Evolutionary conservation across 2,888 invertebrate genomes (phyloP), one percentile per base, ranked within the genome.

Genomic region (Drosophila barbarae): DNA sequence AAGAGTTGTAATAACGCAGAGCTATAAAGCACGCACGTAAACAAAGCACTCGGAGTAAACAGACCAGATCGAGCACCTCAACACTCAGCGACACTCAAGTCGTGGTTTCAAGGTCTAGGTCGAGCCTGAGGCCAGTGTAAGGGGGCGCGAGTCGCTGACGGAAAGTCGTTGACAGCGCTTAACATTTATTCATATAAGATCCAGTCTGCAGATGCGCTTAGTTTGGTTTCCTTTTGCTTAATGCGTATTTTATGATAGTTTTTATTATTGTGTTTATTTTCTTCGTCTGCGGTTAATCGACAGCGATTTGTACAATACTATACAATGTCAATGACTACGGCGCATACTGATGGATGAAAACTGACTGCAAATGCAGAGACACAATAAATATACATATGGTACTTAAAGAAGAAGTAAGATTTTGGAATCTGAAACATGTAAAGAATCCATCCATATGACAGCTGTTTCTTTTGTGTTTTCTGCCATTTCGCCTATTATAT

Each of bases 71-170:
- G 69, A 15, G 51, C 26, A 52, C 46, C 47, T 39, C 47, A 64
- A 58, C 56, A 49, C 44, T 56, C 52, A 63, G 41, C 49, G 26
- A 41, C 53, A 49, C 44, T 32, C n/a, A 26, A 35, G 26, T 39
- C 12, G 41, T 23, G 18, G 32, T 32, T 51, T 70, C 85, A 84
- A 84, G 83, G 83, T 85, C 83, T 84, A 85, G 85, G 84, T 83
- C 77, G 73, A 53, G 53, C 54, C 52, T 63, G 56, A 41, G 59
- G 54, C 51, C 68, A 64, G 52, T 50, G 13, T 44, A 56, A 46
- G 18, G 15, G 52, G 49, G 39, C 18, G 21, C 36, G 39, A 23
- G 18, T 36, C 28, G 42, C 21, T 36, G 51, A 28, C 51, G 38
- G 34, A 54, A 52, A 61, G 71, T 67, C 77, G 76, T 76, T 83